These are phyloP conservation scores for Arizona elegans DNA, from an alignment of 2,113 vertebrate genomes.

Conservation along the genomic window DNA sequence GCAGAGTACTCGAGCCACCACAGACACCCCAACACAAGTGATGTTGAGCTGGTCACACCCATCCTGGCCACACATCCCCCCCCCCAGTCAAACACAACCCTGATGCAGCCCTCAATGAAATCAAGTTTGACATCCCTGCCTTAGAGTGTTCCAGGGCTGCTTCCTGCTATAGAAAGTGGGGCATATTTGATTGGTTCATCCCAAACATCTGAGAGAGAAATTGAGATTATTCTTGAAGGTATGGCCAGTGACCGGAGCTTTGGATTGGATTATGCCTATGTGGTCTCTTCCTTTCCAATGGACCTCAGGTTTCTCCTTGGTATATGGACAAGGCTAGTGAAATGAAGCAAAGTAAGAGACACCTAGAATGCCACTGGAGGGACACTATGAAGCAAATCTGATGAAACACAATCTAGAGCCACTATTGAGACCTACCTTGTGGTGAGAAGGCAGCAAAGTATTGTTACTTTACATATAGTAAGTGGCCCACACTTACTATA, in stretches of 20 bases:
- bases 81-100: no score
- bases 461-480: not conserved
- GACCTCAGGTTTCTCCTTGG: not conserved
- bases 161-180: not conserved
- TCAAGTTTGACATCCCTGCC: not conserved
- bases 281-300: not conserved
- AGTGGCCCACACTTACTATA: not conserved
- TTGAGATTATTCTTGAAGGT: not conserved
- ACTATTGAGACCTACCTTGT: not conserved
- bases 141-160: not conserved
- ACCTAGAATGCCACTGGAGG: not conserved
- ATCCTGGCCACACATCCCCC: no score
- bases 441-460: not conserved
- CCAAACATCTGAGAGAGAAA: not conserved
- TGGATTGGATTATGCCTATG: not conserved
- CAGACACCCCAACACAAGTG: no score
- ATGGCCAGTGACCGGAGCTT: not conserved
- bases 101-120: no score
- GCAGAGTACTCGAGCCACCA: no score
- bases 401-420: not conserved
- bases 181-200: not conserved
- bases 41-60: no score
- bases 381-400: not conserved
- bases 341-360: not conserved
- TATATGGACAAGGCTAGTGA: not conserved